Conservation (phyloP, 1,140 invertebrate species). For the Hypothenemus hampei region DNA sequence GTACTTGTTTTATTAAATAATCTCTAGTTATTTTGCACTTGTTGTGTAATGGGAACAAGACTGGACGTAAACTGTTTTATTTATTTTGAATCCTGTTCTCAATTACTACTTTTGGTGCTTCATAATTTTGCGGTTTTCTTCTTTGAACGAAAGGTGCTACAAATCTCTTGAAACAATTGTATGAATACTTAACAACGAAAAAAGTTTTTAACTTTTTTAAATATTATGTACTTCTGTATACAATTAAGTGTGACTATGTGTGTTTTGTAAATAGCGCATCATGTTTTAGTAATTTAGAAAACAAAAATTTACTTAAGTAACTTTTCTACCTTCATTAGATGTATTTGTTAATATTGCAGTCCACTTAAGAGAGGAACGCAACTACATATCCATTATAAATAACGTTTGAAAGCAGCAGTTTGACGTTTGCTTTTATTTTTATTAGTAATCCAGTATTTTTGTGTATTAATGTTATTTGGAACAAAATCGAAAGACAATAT, state of each 20-base stretch:
- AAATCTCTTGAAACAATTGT: too few relatives aligned
- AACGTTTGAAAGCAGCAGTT: background rate
- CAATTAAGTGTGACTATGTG: too few relatives aligned
- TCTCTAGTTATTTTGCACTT: conserved; percentile 10
- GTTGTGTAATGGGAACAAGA: conserved; percentile 33
- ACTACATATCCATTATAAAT: background rate
- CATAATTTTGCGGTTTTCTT: too few relatives aligned
- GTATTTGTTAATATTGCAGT: conserved; percentile 13
- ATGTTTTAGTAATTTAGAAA: conserved; percentile 10
- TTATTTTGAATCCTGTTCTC: too few relatives aligned
- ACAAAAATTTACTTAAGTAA: conserved; percentile 36
- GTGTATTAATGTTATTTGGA: background rate
- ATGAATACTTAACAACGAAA: too few relatives aligned
- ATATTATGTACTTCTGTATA: too few relatives aligned
- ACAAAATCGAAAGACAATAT: background rate
- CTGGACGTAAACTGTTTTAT: too few relatives aligned
- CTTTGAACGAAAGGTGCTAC: too few relatives aligned
- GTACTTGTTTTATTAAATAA: conserved; percentile 19
- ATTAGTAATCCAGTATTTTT: background rate
- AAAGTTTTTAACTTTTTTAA: too few relatives aligned
- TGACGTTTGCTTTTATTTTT: background rate
- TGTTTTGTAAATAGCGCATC: conserved; percentile 19
- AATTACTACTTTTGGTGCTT: too few relatives aligned
- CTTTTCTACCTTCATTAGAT: conserved; percentile 32
- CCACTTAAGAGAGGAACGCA: too few relatives aligned